phyloP scores from a whole-genome alignment of 2,113 vertebrate genomes.

The Eulemur macaco region DNA sequence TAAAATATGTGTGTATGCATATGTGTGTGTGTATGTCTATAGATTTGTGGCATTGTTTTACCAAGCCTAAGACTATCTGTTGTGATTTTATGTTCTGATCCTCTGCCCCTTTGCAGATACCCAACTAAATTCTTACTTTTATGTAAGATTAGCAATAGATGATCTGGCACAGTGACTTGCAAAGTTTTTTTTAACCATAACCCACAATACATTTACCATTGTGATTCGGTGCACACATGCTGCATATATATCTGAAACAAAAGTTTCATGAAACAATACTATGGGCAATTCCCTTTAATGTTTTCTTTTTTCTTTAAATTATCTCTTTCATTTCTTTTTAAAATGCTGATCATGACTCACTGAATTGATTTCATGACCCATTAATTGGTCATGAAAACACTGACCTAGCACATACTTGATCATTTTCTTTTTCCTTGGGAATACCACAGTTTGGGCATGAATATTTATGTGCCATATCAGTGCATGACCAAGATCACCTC shows the following conservation, averaged over 20 bases:
- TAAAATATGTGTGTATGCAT: not conserved
- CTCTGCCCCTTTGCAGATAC: not conserved
- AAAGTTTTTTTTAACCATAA: not conserved
- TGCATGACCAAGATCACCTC: not conserved
- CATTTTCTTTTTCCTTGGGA: slow-evolving; percentile 56
- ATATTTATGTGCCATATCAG: not conserved
- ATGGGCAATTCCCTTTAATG: not conserved
- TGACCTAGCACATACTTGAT: slow-evolving; percentile 30
- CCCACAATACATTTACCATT: not conserved
- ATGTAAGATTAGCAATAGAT: not conserved
- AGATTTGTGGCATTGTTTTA: not conserved
- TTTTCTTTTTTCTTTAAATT: slow-evolving; percentile 24
- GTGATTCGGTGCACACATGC: not conserved
- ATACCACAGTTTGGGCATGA: slow-evolving; percentile 34
- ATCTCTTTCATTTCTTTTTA: slow-evolving; percentile 44
- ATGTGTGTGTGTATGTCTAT: not conserved
- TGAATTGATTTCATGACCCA: slow-evolving; percentile 56
- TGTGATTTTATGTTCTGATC: not conserved
- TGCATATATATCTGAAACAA: not conserved
- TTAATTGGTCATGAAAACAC: slow-evolving; percentile 57
- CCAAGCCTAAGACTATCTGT: not conserved
- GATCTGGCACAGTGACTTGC: not conserved
- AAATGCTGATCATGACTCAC: slow-evolving; percentile 35
- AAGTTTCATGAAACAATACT: not conserved
- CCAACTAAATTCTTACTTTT: not conserved